Percentiles rank a stretch among this genome's conserved stretches.
These are phyloP conservation scores for Trichomalopsis sarcophagae DNA, from an alignment of 1,140 invertebrate genomes.

Conservation along the genomic window DNA sequence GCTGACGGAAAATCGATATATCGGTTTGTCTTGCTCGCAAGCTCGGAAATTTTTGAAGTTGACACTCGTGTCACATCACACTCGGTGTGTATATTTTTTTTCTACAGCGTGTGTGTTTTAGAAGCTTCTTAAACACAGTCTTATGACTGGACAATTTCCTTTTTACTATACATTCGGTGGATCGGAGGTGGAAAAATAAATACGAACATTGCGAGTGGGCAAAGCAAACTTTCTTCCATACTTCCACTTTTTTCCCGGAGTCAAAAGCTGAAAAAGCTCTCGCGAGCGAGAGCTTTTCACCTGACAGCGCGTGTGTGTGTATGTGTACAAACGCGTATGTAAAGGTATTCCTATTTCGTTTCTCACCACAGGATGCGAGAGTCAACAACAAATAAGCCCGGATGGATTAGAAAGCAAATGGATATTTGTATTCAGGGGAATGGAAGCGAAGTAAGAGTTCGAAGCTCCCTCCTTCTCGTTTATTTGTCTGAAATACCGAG, in stretches of 20 bases:
- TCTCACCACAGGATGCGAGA: background rate
- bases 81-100: too few relatives aligned
- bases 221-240: background rate
- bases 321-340: background rate
- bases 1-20: background rate
- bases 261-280: slow-evolving; percentile 2
- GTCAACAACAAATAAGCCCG: slow-evolving; percentile 14
- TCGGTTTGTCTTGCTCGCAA: background rate
- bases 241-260: background rate
- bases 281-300: background rate
- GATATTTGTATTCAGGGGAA: background rate
- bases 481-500: background rate
- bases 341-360: slow-evolving; percentile 17
- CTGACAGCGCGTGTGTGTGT: background rate
- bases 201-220: background rate
- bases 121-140: background rate
- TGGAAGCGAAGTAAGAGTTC: background rate
- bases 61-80: too few relatives aligned
- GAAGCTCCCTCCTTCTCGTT: background rate
- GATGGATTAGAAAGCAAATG: slow-evolving; percentile 20
- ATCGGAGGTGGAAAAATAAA: background rate
- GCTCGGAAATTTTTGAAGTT: background rate
- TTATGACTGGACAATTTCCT: background rate
- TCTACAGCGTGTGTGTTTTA: background rate
- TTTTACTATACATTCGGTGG: background rate